Conservation (phyloP, 2,888 invertebrate species). For the Crocallis elinguaria region DNA sequence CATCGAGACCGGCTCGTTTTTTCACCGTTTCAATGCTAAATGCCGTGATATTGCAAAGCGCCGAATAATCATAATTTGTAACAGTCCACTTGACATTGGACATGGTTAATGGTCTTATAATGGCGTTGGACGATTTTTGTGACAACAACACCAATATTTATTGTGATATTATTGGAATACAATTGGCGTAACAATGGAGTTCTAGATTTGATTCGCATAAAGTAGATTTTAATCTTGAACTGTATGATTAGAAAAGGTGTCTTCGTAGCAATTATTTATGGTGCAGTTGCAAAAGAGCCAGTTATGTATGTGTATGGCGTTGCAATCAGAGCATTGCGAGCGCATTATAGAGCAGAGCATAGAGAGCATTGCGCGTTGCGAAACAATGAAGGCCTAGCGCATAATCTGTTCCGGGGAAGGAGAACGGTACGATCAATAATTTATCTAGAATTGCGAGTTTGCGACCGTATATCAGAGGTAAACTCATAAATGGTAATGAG, state of each 20-base stretch:
- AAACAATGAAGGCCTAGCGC: conserved; percentile 73
- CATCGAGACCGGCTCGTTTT: conserved; percentile 64
- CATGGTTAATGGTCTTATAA: conserved; percentile 43
- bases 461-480: conserved; percentile 5
- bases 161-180: conserved; percentile 14
- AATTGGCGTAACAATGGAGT: conserved; percentile 17
- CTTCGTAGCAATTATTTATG: conserved; percentile 44
- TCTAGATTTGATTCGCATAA: conserved; percentile 16
- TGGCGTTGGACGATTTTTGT: conserved; percentile 18
- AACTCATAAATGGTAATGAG: conserved; percentile 23
- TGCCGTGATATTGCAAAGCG: conserved; percentile 52
- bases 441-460: conserved; percentile 27
- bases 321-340: conserved; percentile 81
- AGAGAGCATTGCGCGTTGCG: conserved; percentile 79
- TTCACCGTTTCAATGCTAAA: conserved; percentile 69
- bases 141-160: conserved; percentile 24
- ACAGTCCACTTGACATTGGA: conserved; percentile 55
- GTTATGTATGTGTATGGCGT: conserved; percentile 61
- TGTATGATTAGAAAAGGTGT: conserved; percentile 14
- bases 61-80: conserved; percentile 50
- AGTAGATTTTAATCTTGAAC: conserved; percentile 9
- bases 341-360: no score
- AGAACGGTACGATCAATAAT: conserved; percentile 59
- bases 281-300: conserved; percentile 61
- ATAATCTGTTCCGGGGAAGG: conserved; percentile 72